A percentile compares a stretch with the other conserved stretches of the same genome.
Evolutionary conservation across 2,797 vertebrate species (phyloP).

Genomic region (Vespertilio murinus): DNA sequence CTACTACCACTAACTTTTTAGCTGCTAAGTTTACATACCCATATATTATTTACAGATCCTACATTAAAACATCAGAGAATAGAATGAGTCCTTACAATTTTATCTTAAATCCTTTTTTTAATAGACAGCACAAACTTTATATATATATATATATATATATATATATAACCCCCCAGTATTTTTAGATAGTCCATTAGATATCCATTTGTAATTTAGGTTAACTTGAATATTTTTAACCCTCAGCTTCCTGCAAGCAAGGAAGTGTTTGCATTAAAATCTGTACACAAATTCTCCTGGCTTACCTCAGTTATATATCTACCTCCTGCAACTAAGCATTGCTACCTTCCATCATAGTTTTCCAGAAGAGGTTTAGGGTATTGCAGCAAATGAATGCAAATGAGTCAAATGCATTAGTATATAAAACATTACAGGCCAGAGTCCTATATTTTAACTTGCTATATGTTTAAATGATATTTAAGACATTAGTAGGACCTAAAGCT

Average conservation of each 20-base stretch:
- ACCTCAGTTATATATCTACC: not conserved
- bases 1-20: not conserved
- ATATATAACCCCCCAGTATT: not conserved
- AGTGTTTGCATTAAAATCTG: not conserved
- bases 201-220: not conserved
- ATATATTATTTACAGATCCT: not conserved
- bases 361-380: not conserved
- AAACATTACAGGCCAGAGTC: not conserved
- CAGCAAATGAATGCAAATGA: not conserved
- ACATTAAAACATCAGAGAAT: not conserved
- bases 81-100: not conserved
- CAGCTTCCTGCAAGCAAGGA: not conserved
- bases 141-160: too few relatives aligned
- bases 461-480: not conserved
- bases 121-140: not conserved
- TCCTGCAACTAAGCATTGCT: not conserved
- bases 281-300: not conserved
- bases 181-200: not conserved
- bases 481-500: not conserved
- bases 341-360: not conserved
- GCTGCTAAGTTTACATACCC: not conserved
- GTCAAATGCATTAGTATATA: not conserved
- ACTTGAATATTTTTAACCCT: not conserved
- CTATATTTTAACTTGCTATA: not conserved
- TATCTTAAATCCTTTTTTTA: not conserved